Evolutionary conservation across 2,113 vertebrate genomes (phyloP), one percentile per base, ranked within the genome.

Genomic region (Onychostruthus taczanowskii): DNA sequence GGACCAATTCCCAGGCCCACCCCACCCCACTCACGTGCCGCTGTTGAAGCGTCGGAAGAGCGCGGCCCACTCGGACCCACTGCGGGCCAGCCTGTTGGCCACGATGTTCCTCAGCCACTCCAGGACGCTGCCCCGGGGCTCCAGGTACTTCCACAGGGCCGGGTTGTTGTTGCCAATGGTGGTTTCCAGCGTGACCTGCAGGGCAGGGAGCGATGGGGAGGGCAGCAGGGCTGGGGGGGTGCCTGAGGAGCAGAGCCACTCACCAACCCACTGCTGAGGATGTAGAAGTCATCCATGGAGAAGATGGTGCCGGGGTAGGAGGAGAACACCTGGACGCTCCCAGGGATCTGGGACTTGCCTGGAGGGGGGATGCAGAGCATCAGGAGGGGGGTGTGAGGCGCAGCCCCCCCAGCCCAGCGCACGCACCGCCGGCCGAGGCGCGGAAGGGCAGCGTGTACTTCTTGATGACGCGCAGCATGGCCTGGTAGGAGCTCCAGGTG

Each of bases 221-320:
- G 62, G 64, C 11, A 30, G 83, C 3, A 1, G 50, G 21, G 49
- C 21, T 0, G 0, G 26, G 37, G 21, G 49, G 24, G 24, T 9
- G 19, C 61, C 52, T 3, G 1, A 39, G 59, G 50, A 7, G 1
- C 58, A 41, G 53, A 14, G 7, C 15, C 39, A 97, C 98, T 99
- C 95, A 99, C 99, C 98, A 99, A 96, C n/a, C 99, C 98, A 2
- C 98, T 99, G 94, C 98, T 98, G 53, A 99, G 96, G 84, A 99
- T 97, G 92, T 99, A 99, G 97, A 99, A 99, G 96, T 99, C 99
- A 52, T 99, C 99, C 7, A 98, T 97, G 4, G 99, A 99, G 95
- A 99, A 99, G 86, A 99, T 99, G 33, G 98, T 96, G 69, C 99
- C 99, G 0, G 99, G 99, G 63, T 99, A 99, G 46, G 99, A 99